Evolutionary conservation across 1,140 invertebrate genomes (phyloP).

Genomic region (Drosophila burlai): DNA sequence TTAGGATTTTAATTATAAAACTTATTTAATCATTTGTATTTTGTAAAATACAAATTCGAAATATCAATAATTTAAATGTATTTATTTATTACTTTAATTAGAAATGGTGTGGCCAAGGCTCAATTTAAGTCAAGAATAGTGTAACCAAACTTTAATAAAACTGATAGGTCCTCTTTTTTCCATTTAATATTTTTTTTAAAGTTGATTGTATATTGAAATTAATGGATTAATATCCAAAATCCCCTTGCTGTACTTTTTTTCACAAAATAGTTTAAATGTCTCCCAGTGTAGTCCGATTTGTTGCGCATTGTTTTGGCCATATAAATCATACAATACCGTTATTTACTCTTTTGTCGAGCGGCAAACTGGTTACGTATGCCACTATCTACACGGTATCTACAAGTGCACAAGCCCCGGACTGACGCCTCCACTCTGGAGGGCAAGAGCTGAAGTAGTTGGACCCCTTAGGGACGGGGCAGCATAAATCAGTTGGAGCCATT

Average conservation of each 20-base stretch:
- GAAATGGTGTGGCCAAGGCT: background rate
- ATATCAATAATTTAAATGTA: background rate
- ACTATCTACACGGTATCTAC: slow-evolving; percentile 53
- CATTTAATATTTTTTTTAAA: too few relatives aligned
- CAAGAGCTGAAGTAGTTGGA: slow-evolving; percentile 12
- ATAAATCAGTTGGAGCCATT: slow-evolving; percentile 70
- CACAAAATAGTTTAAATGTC: background rate
- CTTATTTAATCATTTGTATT: background rate
- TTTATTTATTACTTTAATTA: background rate
- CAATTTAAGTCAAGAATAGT: background rate
- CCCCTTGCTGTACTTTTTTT: background rate
- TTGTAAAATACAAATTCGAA: background rate
- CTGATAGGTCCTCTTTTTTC: too few relatives aligned
- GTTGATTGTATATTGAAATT: too few relatives aligned
- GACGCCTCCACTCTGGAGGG: slow-evolving; percentile 31
- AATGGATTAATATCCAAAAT: background rate
- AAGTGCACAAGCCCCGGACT: slow-evolving; percentile 34
- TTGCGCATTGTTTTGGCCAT: slow-evolving; percentile 50
- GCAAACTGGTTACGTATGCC: slow-evolving; percentile 69
- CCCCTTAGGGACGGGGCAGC: slow-evolving; percentile 21
- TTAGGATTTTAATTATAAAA: slow-evolving; percentile 1
- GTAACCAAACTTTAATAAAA: background rate
- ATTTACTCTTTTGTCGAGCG: slow-evolving; percentile 55
- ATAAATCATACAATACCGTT: slow-evolving; percentile 76
- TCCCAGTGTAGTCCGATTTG: slow-evolving; percentile 23